phyloP scores from a whole-genome alignment of 2,797 vertebrate genomes.

The Enteromius viviparus region DNA sequence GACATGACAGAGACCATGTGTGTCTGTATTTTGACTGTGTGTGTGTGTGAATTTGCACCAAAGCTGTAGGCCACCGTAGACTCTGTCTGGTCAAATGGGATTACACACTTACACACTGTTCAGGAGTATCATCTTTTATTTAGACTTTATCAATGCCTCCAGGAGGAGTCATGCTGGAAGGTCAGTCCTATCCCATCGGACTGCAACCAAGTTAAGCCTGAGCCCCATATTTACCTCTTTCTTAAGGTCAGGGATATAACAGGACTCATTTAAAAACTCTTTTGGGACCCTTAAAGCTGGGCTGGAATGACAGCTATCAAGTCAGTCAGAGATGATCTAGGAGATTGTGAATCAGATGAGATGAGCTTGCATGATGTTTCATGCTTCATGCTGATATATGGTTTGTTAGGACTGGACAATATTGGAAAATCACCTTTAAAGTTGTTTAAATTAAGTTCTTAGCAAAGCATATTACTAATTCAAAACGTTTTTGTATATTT shows the following conservation, averaged over 20 bases:
- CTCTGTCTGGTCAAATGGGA: conserved; percentile 4
- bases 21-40: background rate
- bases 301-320: background rate
- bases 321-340: background rate
- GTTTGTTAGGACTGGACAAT: too few species aligned
- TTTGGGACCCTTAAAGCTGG: background rate
- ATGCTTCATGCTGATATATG: too few species aligned
- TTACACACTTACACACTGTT: conserved; percentile 35
- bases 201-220: background rate
- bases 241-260: background rate
- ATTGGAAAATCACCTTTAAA: too few species aligned
- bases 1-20: background rate
- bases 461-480: too few species aligned
- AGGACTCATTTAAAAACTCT: background rate
- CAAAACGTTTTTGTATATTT: too few species aligned
- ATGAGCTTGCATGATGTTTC: background rate
- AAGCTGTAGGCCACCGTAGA: background rate
- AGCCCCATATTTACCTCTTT: background rate
- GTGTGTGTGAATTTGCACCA: conserved; percentile 12
- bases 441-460: too few species aligned
- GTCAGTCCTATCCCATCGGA: conserved; percentile 1
- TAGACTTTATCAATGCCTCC: background rate
- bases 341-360: background rate
- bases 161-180: background rate
- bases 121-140: conserved; percentile 14